A percentile compares a stretch with the other conserved stretches of the same genome.
Evolutionary conservation across 2,113 vertebrate species (phyloP).

Genomic region (Epinephelus moara): DNA sequence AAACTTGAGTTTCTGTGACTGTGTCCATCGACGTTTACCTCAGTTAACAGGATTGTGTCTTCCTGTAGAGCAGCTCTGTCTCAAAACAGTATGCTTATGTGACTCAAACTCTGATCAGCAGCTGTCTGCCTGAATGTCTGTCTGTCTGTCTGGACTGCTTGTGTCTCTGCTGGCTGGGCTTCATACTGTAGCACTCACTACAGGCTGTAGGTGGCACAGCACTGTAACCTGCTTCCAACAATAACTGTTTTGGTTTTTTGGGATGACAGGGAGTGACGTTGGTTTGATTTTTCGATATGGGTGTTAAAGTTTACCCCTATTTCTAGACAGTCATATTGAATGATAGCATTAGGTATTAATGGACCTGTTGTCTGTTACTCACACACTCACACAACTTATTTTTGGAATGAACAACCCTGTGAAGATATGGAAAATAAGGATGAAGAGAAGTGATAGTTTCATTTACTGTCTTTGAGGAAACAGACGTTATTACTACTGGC

Average conservation of each 20-base stretch:
- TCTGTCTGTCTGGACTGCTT: constrained; percentile 15
- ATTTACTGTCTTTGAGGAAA: background rate
- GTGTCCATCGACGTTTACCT: background rate
- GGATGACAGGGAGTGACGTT: background rate
- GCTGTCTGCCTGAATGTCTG: constrained; percentile 27
- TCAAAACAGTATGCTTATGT: constrained; percentile 24
- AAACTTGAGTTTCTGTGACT: background rate
- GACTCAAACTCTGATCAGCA: constrained; percentile 41
- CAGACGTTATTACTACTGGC: background rate
- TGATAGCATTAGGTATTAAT: background rate
- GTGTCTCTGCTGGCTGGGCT: constrained; percentile 44
- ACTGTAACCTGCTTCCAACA: constrained; percentile 10
- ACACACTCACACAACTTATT: background rate
- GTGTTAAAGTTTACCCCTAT: background rate
- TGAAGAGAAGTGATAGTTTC: background rate
- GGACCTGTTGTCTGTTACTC: background rate
- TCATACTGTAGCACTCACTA: constrained; percentile 49
- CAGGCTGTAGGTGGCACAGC: constrained; percentile 36
- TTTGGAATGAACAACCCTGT: background rate
- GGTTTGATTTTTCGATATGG: background rate
- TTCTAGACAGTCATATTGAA: background rate
- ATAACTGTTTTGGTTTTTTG: background rate
- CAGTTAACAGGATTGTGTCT: background rate
- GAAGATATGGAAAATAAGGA: constrained; percentile 1
- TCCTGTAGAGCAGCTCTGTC: constrained; percentile 31